Base-by-base conservation (phyloP, 2,888 invertebrate genomes). In the Drosophila merina region DNA sequence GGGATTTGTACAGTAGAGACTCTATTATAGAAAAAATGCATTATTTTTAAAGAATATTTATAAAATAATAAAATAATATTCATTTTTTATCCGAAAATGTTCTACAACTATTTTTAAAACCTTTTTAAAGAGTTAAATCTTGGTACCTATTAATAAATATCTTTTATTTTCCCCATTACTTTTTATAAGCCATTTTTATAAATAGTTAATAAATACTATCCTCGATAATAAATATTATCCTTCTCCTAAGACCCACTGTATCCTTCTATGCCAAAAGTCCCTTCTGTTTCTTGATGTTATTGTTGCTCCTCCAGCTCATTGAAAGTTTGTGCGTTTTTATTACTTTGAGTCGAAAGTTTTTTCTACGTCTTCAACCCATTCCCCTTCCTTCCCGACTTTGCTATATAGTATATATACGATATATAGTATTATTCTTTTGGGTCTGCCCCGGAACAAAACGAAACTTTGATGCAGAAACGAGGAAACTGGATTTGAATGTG, bases 281-380 rank as follows among this genome's bases (percentile, higher is more conserved):
- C 49, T 52, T 54, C 42, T 69, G 47, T 68, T 60, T 50, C 52
- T 28, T 50, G 10, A 31, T 57, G 50, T 57, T 68, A 40, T 59
- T 67, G 73, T 80, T 80, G 78, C 72, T 79, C 71, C 72, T 79
- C 71, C 62, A 60, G 77, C 86, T 77, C 83, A 77, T 82, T 82
- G 82, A 87, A 83, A 83, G 86, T 83, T 81, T 67, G 79, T 84
- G 87, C 83, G 79, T 85, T 87, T 83, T 83, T 83, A 83, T 83
- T 83, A 85, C 86, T 77, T 85, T 81, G 69, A 45, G 72, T 74
- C 74, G 74, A 87, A 85, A 71, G 59, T 69, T 73, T 73, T 57
- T 75, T 44, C 45, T 20, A 1, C 14, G 14, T 8, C 4, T n/a
- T 5, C 10, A 36, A 36, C 36, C 36, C 36, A n/a, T n/a, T 31